Base-by-base conservation (phyloP, 2,113 vertebrate genomes). In the Notiomystis cincta region DNA sequence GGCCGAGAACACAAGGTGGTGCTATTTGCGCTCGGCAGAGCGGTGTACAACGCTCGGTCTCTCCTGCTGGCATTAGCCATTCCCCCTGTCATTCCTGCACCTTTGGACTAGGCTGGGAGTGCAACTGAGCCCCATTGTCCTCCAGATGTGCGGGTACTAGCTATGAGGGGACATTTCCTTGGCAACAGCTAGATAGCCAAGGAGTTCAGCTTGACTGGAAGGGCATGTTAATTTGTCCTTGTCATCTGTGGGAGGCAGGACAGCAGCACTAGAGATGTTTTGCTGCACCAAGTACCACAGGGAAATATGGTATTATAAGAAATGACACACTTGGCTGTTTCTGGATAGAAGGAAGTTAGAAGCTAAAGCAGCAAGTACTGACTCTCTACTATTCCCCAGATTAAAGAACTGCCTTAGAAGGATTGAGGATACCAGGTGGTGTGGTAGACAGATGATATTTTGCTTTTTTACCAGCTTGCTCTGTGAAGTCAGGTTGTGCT, bases 341-440 rank as follows among this genome's bases (percentile, higher is more conserved):
- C 50, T 66, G 87, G 75, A 40, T 61, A 77, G 78, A 51, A 85
- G 27, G 33, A 88, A 78, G 78, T 91, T 73, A 82, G 88, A 62
- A 88, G 66, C 78, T 91, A 82, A 95, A 91, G 75, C 38, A 77
- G 47, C 35, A 82, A 91, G 73, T 42, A 62, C 69, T 92, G 71
- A 60, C 22, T 88, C 45, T 73, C 37, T 77, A 23, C 50, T 93
- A 96, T 95, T 96, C 95, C 95, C 95, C 64, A 88, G 93, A 62
- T 70, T 90, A 90, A 96, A 95, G 37, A 42, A n/a, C 45, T 87
- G 53, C 77, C 50, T 89, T 65, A 82, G 89, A 93, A 95, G 81
- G 81, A 95, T 91, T 96, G 77, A 94, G 56, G 75, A 80, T 93
- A 93, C 82, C 95, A 97, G 93, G 95, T 96, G 96, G 91, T 14